Evolutionary conservation across 2,797 vertebrate species (phyloP).

Genomic region (Premnoplex brunnescens): DNA sequence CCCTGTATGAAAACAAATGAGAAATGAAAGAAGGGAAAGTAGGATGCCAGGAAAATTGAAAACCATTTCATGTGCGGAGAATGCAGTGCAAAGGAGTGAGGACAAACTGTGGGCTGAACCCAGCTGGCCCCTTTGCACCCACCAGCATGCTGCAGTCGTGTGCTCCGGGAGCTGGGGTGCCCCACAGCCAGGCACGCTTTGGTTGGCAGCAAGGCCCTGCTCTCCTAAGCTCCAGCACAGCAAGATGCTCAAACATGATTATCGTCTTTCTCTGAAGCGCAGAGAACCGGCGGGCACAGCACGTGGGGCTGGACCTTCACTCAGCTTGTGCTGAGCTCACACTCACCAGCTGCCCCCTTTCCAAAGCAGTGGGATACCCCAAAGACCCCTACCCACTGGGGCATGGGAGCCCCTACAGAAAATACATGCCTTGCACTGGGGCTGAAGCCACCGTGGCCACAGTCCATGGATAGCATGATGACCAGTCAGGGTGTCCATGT

Average conservation of each 20-base stretch:
- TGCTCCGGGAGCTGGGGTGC: background rate
- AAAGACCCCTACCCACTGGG: accelerated
- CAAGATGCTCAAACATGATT: accelerated
- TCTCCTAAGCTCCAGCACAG: background rate
- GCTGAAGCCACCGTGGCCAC: accelerated
- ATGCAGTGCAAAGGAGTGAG: accelerated
- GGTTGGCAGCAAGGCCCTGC: background rate
- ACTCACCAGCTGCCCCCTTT: background rate
- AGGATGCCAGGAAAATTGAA: background rate
- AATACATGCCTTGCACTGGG: background rate
- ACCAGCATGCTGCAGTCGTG: accelerated
- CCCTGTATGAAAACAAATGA: background rate
- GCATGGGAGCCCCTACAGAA: background rate
- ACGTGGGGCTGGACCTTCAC: background rate
- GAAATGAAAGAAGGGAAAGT: background rate
- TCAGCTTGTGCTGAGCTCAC: background rate
- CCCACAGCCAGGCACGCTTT: background rate
- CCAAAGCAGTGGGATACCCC: accelerated
- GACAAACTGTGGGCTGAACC: background rate
- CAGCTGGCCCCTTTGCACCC: background rate
- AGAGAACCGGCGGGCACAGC: background rate
- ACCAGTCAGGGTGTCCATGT: background rate
- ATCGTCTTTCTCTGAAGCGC: background rate
- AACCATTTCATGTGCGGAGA: background rate
- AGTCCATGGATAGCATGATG: background rate